Base-by-base conservation (phyloP, 2,888 invertebrate genomes). In the Elysia crispata region DNA sequence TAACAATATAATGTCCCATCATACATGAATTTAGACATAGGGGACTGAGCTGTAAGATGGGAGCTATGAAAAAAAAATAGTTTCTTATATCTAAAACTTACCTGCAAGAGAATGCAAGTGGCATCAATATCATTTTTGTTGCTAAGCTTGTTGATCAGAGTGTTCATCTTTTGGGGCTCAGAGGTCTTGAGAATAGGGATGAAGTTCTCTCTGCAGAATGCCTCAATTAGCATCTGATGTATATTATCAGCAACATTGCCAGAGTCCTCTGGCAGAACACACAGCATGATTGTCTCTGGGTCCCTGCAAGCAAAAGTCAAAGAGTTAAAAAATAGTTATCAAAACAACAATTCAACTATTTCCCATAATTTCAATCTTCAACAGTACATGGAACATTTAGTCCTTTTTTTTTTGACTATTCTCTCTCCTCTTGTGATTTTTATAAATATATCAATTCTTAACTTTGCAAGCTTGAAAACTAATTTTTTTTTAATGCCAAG, bases 141-240 rank as follows among this genome's bases (percentile, higher is more conserved):
- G 11, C 25, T 31, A 30, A 64, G 50, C 23, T 78, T 78, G 23
- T 62, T 18, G 1, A 78, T 30, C 0, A 73, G 25, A 18, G 50
- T 23, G 5, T 41, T 30, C 31, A 78, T 49, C 23, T 72, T 73
- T 1, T 30, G 25, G 3, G 69, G 69, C 28, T 80, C 70, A 18
- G 25, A 41, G 5, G 76, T 30, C n/a, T 76, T 57, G 50, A 80
- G 57, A 13, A 76, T 70, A 23, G 66, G 60, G 31, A 80, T 76
- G 20, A 62, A 62, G 50, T 76, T 80, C 62, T 80, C 80, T 20
- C 67, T 11, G 28, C 80, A 80, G 76, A 80, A 80, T 15, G 80
- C 80, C 41, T 76, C 33, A 23, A 80, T 80, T 30, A 80, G 49
- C 25, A 57, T 80, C 54, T 80, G 80, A 23, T 80, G 75, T 8